Conservation (phyloP, 1,140 invertebrate genomes). For the Tachypleus tridentatus region DNA sequence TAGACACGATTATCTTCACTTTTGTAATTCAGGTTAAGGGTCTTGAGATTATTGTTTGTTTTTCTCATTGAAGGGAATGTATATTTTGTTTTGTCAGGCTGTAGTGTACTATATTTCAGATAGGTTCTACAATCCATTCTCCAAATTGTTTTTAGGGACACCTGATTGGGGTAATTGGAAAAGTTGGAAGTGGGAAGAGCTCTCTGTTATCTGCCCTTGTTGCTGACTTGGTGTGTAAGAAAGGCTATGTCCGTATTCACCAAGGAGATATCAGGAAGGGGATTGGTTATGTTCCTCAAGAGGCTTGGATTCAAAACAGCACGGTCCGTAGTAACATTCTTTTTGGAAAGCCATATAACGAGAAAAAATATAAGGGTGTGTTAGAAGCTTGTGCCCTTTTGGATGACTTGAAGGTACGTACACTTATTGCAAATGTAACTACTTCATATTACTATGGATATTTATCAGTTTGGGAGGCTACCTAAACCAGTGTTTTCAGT, state of each 20-base stretch:
- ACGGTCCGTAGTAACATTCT: conserved; percentile 86
- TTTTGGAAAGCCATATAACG: conserved; percentile 70
- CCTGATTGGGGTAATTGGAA: conserved; percentile 34
- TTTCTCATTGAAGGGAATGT: no score
- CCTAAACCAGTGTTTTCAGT: no score
- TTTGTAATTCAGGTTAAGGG: no score
- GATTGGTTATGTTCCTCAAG: conserved; percentile 78
- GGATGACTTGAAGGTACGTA: conserved; percentile 46
- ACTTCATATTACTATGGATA: no score
- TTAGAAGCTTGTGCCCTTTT: conserved; percentile 70
- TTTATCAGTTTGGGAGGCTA: no score
- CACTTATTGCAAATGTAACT: no score
- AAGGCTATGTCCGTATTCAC: conserved; percentile 24
- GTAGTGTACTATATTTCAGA: no score
- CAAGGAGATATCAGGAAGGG: conserved; percentile 35
- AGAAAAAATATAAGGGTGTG: conserved; percentile 57
- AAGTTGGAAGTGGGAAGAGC: conserved; percentile 37
- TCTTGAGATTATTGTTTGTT: no score
- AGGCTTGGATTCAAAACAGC: conserved; percentile 79
- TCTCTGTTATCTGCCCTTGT: conserved; percentile 32
- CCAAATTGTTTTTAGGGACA: conserved; percentile 27
- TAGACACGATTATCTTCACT: no score
- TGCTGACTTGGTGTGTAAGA: conserved; percentile 33
- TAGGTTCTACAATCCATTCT: no score
- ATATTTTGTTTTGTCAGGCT: no score